Conservation (phyloP, 2,888 invertebrate species). For the Cantharis flavilabris region DNA sequence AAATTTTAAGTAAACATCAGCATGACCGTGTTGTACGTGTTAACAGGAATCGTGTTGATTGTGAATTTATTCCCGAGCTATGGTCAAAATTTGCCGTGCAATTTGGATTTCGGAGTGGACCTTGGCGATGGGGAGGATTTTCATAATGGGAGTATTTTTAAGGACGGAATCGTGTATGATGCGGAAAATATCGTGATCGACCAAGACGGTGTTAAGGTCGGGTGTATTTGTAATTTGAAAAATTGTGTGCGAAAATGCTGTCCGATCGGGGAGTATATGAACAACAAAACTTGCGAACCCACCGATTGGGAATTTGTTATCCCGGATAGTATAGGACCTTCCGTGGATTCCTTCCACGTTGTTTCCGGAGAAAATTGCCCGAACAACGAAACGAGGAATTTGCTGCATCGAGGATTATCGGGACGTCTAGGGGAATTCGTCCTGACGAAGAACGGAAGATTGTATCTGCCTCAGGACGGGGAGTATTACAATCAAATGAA, state of each 20-base stretch:
- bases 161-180: background rate
- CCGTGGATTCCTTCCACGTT: background rate
- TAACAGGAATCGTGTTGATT: background rate
- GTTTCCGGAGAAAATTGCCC: conserved; percentile 7
- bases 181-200: background rate
- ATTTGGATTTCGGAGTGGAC: background rate
- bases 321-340: background rate
- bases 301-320: background rate
- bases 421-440: conserved; percentile 1
- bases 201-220: background rate
- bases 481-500: background rate
- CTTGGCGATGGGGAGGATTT: background rate
- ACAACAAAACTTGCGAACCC: conserved; percentile 14
- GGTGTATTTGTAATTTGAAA: conserved; percentile 11
- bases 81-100: background rate
- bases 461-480: background rate
- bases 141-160: background rate
- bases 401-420: background rate
- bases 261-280: conserved; percentile 9
- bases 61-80: background rate
- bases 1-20: background rate
- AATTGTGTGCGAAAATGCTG: conserved; percentile 22
- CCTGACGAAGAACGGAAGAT: background rate
- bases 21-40: background rate
- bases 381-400: background rate